These are phyloP conservation scores for Leptestheria dahalacensis DNA, from an alignment of 1,140 invertebrate species.

Conservation along the genomic window DNA sequence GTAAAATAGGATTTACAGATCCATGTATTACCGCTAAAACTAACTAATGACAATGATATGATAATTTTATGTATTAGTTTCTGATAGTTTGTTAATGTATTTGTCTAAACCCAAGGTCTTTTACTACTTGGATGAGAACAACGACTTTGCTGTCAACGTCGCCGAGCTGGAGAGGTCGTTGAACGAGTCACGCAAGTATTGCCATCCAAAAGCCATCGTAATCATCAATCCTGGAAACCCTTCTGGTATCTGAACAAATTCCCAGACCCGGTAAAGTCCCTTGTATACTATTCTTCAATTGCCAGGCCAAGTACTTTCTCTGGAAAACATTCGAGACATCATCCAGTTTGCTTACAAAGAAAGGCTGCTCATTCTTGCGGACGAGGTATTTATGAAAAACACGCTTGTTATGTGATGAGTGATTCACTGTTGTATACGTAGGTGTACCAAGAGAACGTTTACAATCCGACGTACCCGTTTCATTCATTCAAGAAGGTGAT, in stretches of 20 bases:
- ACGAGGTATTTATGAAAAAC: slow-evolving; percentile 51
- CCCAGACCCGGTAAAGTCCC: not conserved
- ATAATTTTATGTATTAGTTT: too few relatives aligned
- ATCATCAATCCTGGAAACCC: slow-evolving; percentile 98
- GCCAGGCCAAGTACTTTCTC: slow-evolving; percentile 59
- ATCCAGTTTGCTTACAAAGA: slow-evolving; percentile 83
- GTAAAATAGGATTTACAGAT: too few relatives aligned
- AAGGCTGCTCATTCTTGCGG: slow-evolving; percentile 75
- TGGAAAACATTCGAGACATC: slow-evolving; percentile 77
- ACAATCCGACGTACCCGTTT: slow-evolving; percentile 70
- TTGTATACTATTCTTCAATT: not conserved
- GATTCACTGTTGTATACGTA: slow-evolving; percentile 24
- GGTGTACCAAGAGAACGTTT: slow-evolving; percentile 88
- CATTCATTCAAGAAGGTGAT: slow-evolving; percentile 89
- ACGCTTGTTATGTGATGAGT: not conserved
- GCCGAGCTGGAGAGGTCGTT: slow-evolving; percentile 64
- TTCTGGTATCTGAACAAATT: slow-evolving; percentile 33
- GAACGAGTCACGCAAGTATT: slow-evolving; percentile 44
- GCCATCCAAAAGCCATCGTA: slow-evolving; percentile 70
- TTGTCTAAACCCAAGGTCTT: too few relatives aligned
- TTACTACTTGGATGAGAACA: slow-evolving; percentile 83
- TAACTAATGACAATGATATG: too few relatives aligned
- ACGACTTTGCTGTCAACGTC: slow-evolving; percentile 68
- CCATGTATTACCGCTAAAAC: too few relatives aligned
- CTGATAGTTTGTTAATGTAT: too few relatives aligned